phyloP scores from a whole-genome alignment of 1,140 invertebrate species.

The Saccostrea glomerata region DNA sequence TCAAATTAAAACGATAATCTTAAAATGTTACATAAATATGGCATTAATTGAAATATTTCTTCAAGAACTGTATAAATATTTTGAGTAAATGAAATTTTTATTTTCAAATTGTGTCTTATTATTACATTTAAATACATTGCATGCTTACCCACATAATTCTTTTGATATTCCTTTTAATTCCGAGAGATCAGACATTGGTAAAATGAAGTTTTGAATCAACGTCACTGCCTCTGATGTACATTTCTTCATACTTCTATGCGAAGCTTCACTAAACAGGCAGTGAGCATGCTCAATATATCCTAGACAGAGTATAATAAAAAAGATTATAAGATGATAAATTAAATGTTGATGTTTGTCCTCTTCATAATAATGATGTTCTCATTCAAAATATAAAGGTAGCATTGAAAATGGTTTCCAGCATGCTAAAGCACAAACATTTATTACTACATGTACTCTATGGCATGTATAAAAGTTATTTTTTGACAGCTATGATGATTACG shows the following conservation, averaged over 20 bases:
- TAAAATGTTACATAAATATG: too few relatives aligned
- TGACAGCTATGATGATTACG: too few relatives aligned
- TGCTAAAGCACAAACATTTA: too few relatives aligned
- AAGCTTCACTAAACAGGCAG: neutral
- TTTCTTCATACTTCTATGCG: neutral
- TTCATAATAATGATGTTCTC: too few relatives aligned
- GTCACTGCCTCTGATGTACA: neutral
- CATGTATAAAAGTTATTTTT: too few relatives aligned
- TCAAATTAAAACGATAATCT: too few relatives aligned
- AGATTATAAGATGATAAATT: too few relatives aligned
- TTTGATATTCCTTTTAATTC: neutral
- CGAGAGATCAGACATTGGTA: neutral
- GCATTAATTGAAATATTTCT: neutral
- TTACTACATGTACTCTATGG: too few relatives aligned
- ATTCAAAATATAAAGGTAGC: too few relatives aligned
- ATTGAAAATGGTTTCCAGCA: too few relatives aligned
- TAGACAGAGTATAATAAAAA: neutral
- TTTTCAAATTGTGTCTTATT: neutral
- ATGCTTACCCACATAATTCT: neutral
- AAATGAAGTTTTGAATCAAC: neutral
- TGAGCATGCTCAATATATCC: neutral
- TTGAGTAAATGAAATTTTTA: neutral
- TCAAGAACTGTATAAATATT: neutral
- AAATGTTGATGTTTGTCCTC: too few relatives aligned
- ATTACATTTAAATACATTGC: neutral